phyloP scores from a whole-genome alignment of 1,140 invertebrate species.

The Drosophila pallidifrons region DNA sequence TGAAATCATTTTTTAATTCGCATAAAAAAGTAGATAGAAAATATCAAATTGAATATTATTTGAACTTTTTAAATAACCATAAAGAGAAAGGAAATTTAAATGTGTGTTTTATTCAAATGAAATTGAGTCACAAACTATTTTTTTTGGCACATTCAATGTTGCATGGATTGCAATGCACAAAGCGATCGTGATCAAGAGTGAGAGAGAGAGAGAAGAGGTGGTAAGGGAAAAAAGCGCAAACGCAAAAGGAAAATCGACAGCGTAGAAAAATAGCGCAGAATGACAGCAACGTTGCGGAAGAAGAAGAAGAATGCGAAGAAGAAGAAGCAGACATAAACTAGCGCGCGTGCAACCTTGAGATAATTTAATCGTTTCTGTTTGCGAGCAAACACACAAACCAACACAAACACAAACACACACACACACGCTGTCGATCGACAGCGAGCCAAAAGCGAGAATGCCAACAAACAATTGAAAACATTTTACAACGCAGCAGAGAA shows the following conservation, averaged over 20 bases:
- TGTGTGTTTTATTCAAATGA: too few relatives aligned
- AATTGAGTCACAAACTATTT: too few relatives aligned
- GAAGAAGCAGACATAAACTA: conserved; percentile 40
- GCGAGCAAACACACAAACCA: conserved; percentile 59
- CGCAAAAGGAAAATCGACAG: conserved; percentile 29
- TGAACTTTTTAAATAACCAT: too few relatives aligned
- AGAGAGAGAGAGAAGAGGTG: not conserved
- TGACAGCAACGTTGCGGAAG: conserved; percentile 19
- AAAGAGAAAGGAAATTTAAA: not conserved
- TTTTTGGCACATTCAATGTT: too few relatives aligned
- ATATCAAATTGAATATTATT: too few relatives aligned
- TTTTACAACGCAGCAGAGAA: conserved; percentile 50
- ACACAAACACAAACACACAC: conserved; percentile 14
- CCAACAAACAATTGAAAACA: conserved; percentile 74
- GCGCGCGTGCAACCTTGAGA: conserved; percentile 80
- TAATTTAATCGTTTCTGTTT: conserved; percentile 78
- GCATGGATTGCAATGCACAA: too few relatives aligned
- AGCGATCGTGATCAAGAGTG: not conserved
- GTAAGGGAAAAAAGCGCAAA: not conserved
- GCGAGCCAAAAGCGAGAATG: conserved; percentile 56
- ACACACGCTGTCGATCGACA: conserved; percentile 51
- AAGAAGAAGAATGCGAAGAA: conserved; percentile 28
- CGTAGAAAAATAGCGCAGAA: conserved; percentile 42
- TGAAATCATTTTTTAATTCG: too few relatives aligned
- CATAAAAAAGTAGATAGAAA: too few relatives aligned